Percentiles rank a stretch among this genome's conserved stretches.
Evolutionary conservation across 2,888 invertebrate genomes (phyloP).

Genomic region (Trimorus sp.): DNA sequence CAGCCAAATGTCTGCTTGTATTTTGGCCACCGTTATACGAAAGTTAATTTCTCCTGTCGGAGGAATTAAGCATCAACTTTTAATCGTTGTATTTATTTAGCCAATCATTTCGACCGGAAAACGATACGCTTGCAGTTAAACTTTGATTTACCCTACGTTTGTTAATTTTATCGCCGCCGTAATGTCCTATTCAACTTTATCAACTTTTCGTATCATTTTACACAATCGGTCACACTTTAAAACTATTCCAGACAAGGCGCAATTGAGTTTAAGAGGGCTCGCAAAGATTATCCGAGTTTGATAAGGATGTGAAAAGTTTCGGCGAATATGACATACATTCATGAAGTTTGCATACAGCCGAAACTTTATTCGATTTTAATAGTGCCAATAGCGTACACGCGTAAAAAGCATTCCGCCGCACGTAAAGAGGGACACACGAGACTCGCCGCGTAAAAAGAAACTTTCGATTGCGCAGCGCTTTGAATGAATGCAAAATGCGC

Average conservation of each 20-base stretch:
- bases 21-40: too few species aligned
- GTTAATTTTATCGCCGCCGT: constrained; percentile 16
- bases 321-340: constrained; percentile 29
- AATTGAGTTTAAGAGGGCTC: constrained; percentile 31
- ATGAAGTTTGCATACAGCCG: constrained; percentile 25
- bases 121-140: too few species aligned
- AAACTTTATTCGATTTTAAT: constrained; percentile 26
- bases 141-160: background rate
- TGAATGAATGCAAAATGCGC: background rate
- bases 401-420: background rate
- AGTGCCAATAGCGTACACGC: background rate
- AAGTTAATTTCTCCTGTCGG: too few species aligned
- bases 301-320: constrained; percentile 33
- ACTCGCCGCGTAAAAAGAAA: too few species aligned
- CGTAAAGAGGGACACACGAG: too few species aligned
- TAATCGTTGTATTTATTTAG: too few species aligned
- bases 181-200: constrained; percentile 11
- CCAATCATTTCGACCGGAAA: too few species aligned
- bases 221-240: constrained; percentile 20
- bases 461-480: background rate
- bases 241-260: constrained; percentile 22
- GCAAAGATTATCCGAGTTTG: constrained; percentile 32
- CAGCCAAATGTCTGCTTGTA: too few species aligned
- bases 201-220: constrained; percentile 29
- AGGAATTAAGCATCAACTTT: too few species aligned